Evolutionary conservation across 2,888 invertebrate species (phyloP), one percentile per base, ranked within the genome.

Genomic region (Timandra comae): DNA sequence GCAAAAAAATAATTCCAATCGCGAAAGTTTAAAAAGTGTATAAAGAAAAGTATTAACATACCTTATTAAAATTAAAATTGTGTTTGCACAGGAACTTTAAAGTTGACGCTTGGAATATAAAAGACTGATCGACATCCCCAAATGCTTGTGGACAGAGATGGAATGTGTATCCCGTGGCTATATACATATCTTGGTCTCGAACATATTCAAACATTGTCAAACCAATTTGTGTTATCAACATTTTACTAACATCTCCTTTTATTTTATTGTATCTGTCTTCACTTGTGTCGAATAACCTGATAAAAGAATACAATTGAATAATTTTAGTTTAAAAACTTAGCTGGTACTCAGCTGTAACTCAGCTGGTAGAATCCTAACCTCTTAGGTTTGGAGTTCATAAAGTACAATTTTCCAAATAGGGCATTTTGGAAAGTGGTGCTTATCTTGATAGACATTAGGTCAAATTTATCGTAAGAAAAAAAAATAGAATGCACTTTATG

Each of bases 21-120:
- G n/a, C n/a, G n/a, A n/a, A n/a, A n/a, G n/a, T n/a, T n/a, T n/a
- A n/a, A n/a, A n/a, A n/a, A n/a, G n/a, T n/a, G n/a, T n/a, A n/a
- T n/a, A n/a, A n/a, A n/a, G n/a, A n/a, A n/a, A n/a, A n/a, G n/a
- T n/a, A n/a, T n/a, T n/a, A n/a, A 22, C 56, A 55, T 82, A 93
- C 93, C 89, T 92, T 92, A 68, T 93, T 93, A 61, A 93, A 94
- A 74, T 94, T 88, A 69, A 92, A 91, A 12, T 88, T 86, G 59
- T 91, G 80, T 30, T 63, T 64, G 48, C 86, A 85, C 20, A 93
- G 76, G 66, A 93, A 94, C 36, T 88, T 87, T 7, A 91, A 54
- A 2, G 90, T 87, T 1, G 89, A 88, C 1, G 89, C 87, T 76
- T 92, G 90, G 55, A 90, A 90, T 25, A 85, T 74, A 57, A 91